Conservation (phyloP, 2,113 vertebrate species). For the Gadus chalcogrammus region DNA sequence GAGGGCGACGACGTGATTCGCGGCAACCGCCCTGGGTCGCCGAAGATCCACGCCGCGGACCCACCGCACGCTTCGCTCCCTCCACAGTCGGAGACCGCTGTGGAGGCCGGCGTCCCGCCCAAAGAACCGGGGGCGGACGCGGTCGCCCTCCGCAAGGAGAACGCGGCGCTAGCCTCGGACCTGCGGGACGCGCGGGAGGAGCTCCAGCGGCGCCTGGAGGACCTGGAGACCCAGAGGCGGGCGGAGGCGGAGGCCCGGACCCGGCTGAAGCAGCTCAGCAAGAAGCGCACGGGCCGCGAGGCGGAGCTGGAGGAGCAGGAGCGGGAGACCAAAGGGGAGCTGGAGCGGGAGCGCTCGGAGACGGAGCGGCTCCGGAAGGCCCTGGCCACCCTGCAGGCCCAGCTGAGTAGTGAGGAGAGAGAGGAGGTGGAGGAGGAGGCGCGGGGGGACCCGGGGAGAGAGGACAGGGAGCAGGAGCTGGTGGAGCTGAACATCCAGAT, state of each 20-base stretch:
- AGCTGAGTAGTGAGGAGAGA: constrained; percentile 36
- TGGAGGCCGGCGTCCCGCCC: background rate
- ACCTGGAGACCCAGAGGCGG: constrained; percentile 70
- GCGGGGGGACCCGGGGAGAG: constrained; percentile 18
- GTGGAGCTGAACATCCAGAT: constrained; percentile 62
- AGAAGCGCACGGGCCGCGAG: constrained; percentile 59
- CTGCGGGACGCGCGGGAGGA: constrained; percentile 58
- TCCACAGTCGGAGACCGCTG: background rate
- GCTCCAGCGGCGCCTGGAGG: constrained; percentile 68
- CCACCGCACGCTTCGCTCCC: background rate
- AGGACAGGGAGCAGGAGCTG: constrained; percentile 57
- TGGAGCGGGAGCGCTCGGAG: constrained; percentile 67
- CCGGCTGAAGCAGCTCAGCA: constrained; percentile 72
- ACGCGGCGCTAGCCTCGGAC: constrained; percentile 59
- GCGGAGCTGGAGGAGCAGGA: constrained; percentile 56
- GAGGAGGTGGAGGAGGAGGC: constrained; percentile 28
- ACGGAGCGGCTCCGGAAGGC: constrained; percentile 50
- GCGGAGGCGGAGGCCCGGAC: constrained; percentile 69
- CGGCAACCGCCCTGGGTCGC: constrained; percentile 8
- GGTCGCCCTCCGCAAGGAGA: constrained; percentile 59
- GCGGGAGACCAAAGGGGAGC: constrained; percentile 50
- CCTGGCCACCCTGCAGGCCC: constrained; percentile 49
- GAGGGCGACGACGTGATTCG: constrained; percentile 14
- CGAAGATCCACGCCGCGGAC: background rate
- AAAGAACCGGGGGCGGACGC: background rate